Evolutionary conservation across 2,888 invertebrate genomes (phyloP).

Genomic region (Caenorhabditis sulstoni): DNA sequence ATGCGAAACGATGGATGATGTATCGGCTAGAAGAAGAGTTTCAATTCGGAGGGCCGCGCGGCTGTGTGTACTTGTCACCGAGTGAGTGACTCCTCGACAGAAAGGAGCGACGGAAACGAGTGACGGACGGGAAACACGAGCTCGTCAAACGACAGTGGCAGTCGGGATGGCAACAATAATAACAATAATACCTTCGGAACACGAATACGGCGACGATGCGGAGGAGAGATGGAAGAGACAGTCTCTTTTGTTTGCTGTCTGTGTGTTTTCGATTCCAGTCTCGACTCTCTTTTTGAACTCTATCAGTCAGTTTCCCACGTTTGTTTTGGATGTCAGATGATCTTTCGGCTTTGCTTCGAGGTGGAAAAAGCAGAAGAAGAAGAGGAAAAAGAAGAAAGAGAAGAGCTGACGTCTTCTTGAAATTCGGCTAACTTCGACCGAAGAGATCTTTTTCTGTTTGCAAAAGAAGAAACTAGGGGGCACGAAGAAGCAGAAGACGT

Average conservation of each 20-base stretch:
- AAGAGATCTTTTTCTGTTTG: constrained; percentile 10
- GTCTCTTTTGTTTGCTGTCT: neutral
- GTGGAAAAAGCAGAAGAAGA: neutral
- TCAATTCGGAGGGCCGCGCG: constrained; percentile 15
- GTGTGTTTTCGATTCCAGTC: neutral
- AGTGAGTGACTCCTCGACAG: constrained; percentile 25
- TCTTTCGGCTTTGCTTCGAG: neutral
- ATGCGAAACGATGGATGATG: constrained; percentile 9
- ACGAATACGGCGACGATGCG: neutral
- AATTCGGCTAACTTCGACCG: constrained; percentile 39
- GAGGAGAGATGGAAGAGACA: neutral
- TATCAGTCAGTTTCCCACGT: neutral
- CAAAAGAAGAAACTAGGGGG: constrained; percentile 9
- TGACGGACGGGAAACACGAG: constrained; percentile 43
- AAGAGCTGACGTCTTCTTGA: constrained; percentile 25
- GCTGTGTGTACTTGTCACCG: constrained; percentile 44
- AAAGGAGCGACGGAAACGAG: constrained; percentile 42
- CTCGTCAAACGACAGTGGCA: constrained; percentile 41
- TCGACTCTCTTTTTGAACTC: neutral
- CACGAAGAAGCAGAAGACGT: constrained; percentile 25
- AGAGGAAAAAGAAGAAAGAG: neutral
- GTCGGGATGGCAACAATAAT: constrained; percentile 36
- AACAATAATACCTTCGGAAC: constrained; percentile 28
- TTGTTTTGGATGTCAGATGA: neutral
- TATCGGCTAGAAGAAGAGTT: constrained; percentile 21